Percentiles rank a stretch among this genome's conserved stretches.
Evolutionary conservation across 2,888 invertebrate species (phyloP).

Genomic region (Stenurella melanura): DNA sequence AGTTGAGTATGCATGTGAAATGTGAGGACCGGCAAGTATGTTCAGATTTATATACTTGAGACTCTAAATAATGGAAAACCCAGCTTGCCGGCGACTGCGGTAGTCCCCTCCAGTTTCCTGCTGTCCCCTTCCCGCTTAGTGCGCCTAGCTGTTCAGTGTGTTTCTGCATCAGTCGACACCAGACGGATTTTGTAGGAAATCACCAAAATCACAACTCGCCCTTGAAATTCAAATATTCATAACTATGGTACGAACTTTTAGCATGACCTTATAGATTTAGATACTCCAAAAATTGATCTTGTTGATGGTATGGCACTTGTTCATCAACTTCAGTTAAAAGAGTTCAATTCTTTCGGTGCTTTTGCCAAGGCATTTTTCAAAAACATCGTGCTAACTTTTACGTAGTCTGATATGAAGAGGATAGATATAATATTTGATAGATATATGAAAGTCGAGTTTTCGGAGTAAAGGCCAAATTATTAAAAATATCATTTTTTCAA

Average conservation of each 20-base stretch:
- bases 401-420: neutral
- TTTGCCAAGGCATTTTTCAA: neutral
- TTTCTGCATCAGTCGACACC: no score
- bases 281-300: neutral
- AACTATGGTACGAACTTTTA: neutral
- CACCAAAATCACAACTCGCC: neutral
- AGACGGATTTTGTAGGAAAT: neutral
- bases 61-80: no score
- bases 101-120: no score
- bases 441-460: neutral
- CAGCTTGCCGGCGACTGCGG: no score
- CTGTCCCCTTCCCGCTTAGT: no score
- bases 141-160: no score
- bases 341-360: neutral
- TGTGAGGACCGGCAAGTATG: no score
- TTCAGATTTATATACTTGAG: no score
- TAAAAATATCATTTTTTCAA: neutral
- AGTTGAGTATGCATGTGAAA: no score
- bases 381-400: neutral
- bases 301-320: neutral
- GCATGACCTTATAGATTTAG: neutral
- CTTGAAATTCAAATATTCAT: constrained; percentile 7
- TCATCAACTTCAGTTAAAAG: neutral
- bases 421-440: neutral
- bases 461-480: no score